Evolutionary conservation across 2,113 vertebrate genomes (phyloP).

Genomic region (Ptyas mucosa): DNA sequence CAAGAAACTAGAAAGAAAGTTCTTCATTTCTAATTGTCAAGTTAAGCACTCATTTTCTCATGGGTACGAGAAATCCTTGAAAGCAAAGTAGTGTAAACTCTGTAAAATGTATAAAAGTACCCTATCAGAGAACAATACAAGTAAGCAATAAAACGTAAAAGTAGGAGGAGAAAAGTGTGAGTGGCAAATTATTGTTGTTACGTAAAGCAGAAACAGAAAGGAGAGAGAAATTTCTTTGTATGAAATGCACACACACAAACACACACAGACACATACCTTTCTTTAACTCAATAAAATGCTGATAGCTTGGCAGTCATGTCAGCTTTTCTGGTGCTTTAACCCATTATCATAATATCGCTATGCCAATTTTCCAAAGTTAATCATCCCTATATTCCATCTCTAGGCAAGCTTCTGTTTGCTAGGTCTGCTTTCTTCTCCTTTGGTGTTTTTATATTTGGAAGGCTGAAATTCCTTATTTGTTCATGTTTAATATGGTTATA

Average conservation of each 20-base stretch:
- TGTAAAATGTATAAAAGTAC: background rate
- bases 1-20: background rate
- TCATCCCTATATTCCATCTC: background rate
- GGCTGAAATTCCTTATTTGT: background rate
- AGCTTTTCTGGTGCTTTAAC: conserved; percentile 7
- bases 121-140: background rate
- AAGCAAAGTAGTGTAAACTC: background rate
- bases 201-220: background rate
- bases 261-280: background rate
- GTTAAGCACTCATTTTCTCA: background rate
- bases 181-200: background rate
- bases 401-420: background rate
- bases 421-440: background rate
- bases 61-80: background rate
- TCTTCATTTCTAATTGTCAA: background rate
- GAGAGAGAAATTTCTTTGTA: background rate
- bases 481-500: background rate
- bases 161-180: background rate
- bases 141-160: background rate
- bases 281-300: background rate
- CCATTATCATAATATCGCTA: background rate
- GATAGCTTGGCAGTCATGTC: background rate
- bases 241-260: background rate
- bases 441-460: background rate
- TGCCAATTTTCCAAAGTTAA: background rate